Percentiles rank a stretch among this genome's conserved stretches.
Conservation (phyloP, 2,113 vertebrate genomes). For the Micronycteris hirsuta region DNA sequence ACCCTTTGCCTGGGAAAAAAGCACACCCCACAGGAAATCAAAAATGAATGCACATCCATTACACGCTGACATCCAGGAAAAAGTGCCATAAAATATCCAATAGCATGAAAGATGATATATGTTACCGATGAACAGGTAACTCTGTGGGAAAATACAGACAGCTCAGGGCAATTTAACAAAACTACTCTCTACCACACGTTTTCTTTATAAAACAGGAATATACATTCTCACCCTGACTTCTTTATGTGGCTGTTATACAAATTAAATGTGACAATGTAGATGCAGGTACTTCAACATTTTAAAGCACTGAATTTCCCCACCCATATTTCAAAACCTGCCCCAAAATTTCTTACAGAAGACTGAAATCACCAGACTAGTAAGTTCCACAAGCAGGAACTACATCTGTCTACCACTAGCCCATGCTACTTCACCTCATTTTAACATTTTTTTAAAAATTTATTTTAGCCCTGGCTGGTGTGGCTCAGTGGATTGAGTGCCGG, state of each 20-base stretch:
- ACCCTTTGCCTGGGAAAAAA: constrained; percentile 90
- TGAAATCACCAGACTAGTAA: not conserved
- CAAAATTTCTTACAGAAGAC: not conserved
- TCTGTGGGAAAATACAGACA: not conserved
- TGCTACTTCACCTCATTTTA: not conserved
- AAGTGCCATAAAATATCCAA: not conserved
- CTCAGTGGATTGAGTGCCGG: no score
- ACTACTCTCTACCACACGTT: not conserved
- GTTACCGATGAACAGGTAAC: not conserved
- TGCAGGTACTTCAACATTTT: not conserved
- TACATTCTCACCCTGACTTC: not conserved
- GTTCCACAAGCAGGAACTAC: not conserved
- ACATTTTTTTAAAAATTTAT: not conserved
- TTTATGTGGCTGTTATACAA: not conserved
- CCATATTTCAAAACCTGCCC: not conserved
- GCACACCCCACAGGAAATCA: constrained; percentile 12
- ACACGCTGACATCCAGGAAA: not conserved
- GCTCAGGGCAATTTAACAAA: not conserved
- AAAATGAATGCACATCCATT: not conserved
- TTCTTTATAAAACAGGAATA: not conserved
- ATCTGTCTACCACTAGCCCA: not conserved
- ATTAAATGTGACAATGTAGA: not conserved
- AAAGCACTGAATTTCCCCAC: not conserved
- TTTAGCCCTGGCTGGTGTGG: no score
- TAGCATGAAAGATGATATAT: not conserved